Conservation (phyloP, 92 coral and sea anemone species). For the Siderastrea siderea region DNA sequence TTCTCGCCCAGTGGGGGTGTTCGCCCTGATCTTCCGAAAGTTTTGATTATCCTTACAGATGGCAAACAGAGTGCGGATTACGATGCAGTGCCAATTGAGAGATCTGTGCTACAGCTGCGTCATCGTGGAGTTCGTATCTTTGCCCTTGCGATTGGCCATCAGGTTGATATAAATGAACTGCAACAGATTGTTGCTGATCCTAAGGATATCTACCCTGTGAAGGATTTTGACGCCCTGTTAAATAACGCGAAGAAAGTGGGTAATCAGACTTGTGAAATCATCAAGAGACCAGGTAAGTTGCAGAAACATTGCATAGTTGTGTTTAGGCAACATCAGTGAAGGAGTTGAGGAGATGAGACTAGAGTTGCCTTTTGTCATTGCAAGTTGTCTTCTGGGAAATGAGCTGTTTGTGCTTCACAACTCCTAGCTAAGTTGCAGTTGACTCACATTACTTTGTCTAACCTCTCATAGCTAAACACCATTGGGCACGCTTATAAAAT, state of each 20-base stretch:
- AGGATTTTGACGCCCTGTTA: conserved; percentile 34
- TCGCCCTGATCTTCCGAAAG: conserved; percentile 60
- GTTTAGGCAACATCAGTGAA: too few relatives aligned
- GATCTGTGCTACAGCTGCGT: conserved; percentile 8
- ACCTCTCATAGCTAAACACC: too few relatives aligned
- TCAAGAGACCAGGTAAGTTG: conserved; percentile 43
- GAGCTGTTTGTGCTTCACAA: too few relatives aligned
- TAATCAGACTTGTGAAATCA: conserved; percentile 35
- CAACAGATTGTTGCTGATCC: conserved; percentile 65
- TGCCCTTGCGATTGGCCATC: conserved; percentile 59
- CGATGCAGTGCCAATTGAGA: conserved; percentile 34
- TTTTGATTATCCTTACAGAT: conserved; percentile 61
- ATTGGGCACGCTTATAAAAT: too few relatives aligned
- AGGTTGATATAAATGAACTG: conserved; percentile 65
- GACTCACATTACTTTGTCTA: too few relatives aligned
- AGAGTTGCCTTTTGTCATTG: too few relatives aligned
- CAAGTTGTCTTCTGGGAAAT: too few relatives aligned
- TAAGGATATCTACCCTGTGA: conserved; percentile 57
- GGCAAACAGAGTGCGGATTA: conserved; percentile 63
- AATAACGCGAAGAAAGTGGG: conserved; percentile 24
- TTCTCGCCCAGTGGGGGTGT: conserved; percentile 60
- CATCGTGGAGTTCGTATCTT: conserved; percentile 54
- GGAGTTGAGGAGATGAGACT: too few relatives aligned
- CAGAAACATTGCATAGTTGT: too few relatives aligned
- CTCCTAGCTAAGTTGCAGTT: too few relatives aligned